Evolutionary conservation across 2,797 vertebrate genomes (phyloP).

Genomic region (Remorina albescens): DNA sequence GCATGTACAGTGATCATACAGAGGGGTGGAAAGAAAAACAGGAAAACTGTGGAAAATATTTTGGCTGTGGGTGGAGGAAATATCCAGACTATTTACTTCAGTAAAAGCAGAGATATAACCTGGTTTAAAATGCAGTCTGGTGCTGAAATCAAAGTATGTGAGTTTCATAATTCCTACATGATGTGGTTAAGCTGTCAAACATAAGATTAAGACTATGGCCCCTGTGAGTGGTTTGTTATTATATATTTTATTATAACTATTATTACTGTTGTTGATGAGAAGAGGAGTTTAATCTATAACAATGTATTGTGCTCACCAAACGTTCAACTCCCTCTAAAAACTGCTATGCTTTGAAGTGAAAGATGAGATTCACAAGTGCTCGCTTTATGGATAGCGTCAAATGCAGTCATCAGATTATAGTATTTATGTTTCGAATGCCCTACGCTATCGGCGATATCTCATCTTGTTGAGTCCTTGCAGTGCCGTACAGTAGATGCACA

Average conservation of each 20-base stretch:
- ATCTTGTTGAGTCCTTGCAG: slow-evolving; percentile 12
- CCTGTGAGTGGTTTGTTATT: not conserved
- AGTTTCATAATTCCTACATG: no score
- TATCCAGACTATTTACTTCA: no score
- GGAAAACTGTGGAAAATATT: not conserved
- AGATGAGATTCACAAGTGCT: not conserved
- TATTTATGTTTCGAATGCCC: not conserved
- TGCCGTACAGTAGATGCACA: slow-evolving; percentile 11
- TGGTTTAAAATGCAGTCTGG: not conserved
- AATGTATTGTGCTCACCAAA: no score
- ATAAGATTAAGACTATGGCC: not conserved
- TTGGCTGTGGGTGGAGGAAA: not conserved
- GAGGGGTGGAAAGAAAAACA: slow-evolving; percentile 20
- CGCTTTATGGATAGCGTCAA: not conserved
- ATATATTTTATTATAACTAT: no score
- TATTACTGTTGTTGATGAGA: not conserved
- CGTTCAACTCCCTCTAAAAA: not conserved
- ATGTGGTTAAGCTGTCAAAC: no score
- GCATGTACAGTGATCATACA: not conserved
- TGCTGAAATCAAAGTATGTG: not conserved
- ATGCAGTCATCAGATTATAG: not conserved
- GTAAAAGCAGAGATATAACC: not conserved
- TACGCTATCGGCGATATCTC: not conserved
- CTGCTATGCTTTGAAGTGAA: not conserved
- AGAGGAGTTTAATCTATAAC: not conserved